These are phyloP conservation scores for Intellagama lesueurii DNA, from an alignment of 2,797 vertebrate genomes.

Conservation along the genomic window DNA sequence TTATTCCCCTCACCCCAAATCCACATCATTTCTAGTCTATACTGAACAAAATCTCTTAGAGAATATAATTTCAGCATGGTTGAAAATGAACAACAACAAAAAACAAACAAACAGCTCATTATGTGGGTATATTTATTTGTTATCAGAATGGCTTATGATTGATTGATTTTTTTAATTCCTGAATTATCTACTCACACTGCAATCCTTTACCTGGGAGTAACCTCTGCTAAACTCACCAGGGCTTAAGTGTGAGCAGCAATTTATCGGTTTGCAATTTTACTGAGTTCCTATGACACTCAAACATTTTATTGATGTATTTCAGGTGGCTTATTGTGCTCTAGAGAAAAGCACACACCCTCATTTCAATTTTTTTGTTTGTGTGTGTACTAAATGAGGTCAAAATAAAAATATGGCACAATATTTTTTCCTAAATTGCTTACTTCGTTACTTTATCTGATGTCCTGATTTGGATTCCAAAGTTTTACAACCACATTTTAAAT, in stretches of 20 bases:
- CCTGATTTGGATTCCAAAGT: not conserved
- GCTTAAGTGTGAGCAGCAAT: not conserved
- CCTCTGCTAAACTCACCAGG: not conserved
- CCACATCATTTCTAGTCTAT: not conserved
- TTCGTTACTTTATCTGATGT: not conserved
- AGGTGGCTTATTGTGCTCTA: not conserved
- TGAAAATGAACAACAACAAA: constrained; percentile 19
- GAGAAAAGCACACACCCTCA: not conserved
- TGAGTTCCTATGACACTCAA: not conserved
- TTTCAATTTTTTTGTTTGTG: too few relatives aligned
- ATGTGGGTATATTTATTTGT: constrained; percentile 50
- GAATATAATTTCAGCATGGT: constrained; percentile 20
- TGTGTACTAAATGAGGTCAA: not conserved
- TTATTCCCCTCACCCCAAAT: not conserved
- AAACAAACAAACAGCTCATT: not conserved
- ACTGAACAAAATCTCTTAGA: constrained; percentile 10
- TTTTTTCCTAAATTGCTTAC: not conserved
- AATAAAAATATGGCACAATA: not conserved
- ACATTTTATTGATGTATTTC: not conserved
- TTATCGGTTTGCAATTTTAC: not conserved
- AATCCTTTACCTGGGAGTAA: not conserved
- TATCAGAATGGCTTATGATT: constrained; percentile 54
- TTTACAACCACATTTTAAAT: not conserved
- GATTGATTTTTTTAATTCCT: constrained; percentile 47
- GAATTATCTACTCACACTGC: constrained; percentile 40